Percentiles rank a stretch among this genome's conserved stretches.
phyloP scores from a whole-genome alignment of 2,888 invertebrate species.

The Lochmaea crataegi region DNA sequence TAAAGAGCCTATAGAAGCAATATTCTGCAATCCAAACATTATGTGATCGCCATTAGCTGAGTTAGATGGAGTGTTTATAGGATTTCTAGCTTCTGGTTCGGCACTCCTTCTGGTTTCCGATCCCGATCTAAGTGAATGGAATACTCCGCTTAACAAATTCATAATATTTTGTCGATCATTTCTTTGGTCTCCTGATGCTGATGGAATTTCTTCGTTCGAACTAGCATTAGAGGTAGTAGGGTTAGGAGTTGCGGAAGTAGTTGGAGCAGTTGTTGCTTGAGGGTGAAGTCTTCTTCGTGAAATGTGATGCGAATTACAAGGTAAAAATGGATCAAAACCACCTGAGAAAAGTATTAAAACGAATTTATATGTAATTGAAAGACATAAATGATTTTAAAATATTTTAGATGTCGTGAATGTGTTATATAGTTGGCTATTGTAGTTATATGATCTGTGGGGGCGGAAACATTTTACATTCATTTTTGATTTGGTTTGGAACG shows the following conservation, averaged over 20 bases:
- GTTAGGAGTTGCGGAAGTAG: conserved; percentile 13
- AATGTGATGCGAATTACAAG: conserved; percentile 79
- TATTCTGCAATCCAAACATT: conserved; percentile 22
- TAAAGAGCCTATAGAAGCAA: conserved; percentile 33
- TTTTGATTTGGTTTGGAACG: too few species aligned
- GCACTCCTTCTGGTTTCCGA: conserved; percentile 29
- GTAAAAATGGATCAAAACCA: conserved; percentile 75
- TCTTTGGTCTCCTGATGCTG: conserved; percentile 26
- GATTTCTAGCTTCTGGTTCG: conserved; percentile 26
- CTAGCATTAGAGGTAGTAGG: not conserved
- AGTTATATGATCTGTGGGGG: too few species aligned
- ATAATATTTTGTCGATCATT: conserved; percentile 40
- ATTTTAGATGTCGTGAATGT: not conserved
- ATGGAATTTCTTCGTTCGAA: conserved; percentile 17
- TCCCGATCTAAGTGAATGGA: conserved; percentile 50
- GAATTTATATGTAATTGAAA: not conserved
- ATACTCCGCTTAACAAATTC: conserved; percentile 53
- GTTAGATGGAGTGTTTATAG: conserved; percentile 12
- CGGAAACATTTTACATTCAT: too few species aligned
- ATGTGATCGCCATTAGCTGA: conserved; percentile 13
- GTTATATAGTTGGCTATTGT: not conserved
- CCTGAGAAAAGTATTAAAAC: conserved; percentile 17
- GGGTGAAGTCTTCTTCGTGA: conserved; percentile 54
- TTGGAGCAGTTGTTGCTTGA: conserved; percentile 22
- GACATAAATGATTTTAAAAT: not conserved